Conservation (phyloP, 2,113 vertebrate genomes). For the Atrichornis clamosus region DNA sequence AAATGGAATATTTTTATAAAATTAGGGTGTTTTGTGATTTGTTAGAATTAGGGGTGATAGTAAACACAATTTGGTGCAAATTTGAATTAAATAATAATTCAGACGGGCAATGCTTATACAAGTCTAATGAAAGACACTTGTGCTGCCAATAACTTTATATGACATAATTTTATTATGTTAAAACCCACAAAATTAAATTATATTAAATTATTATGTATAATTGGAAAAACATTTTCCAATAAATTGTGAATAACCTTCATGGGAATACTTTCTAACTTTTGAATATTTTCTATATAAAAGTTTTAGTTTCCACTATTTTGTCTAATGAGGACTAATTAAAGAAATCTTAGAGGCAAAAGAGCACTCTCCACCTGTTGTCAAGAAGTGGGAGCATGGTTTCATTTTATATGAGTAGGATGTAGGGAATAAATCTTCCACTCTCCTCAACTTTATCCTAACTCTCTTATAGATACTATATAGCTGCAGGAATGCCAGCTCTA, state of each 20-base stretch:
- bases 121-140: not conserved
- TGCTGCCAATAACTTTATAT: not conserved
- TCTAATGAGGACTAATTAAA: not conserved
- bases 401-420: not conserved
- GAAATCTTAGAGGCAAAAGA: not conserved
- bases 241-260: not conserved
- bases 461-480: not conserved
- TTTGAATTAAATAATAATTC: not conserved
- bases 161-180: not conserved
- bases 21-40: not conserved
- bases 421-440: not conserved
- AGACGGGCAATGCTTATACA: not conserved
- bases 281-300: not conserved
- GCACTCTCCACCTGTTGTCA: not conserved
- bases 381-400: not conserved
- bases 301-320: not conserved
- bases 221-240: not conserved
- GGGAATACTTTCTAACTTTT: not conserved
- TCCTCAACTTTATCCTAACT: not conserved
- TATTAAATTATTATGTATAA: not conserved
- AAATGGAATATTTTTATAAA: not conserved
- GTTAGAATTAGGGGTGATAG: not conserved
- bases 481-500: not conserved
- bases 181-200: not conserved
- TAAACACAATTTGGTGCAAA: not conserved